A percentile compares a stretch with the other conserved stretches of the same genome.
Conservation (phyloP, 2,113 vertebrate genomes). For the Oncorhynchus mykiss region DNA sequence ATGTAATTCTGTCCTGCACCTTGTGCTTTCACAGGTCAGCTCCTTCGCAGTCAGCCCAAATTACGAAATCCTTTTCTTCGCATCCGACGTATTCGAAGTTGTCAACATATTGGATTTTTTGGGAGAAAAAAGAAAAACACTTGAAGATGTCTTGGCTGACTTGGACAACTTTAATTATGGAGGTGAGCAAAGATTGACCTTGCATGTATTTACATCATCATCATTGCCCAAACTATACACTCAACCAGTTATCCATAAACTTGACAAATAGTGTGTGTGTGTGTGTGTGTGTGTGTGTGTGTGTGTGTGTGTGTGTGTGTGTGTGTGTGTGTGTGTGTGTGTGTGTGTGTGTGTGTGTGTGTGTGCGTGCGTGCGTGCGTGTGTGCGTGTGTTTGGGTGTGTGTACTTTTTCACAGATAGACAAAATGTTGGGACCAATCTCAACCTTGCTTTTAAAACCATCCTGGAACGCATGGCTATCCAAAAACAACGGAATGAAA, state of each 20-base stretch:
- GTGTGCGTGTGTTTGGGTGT: neutral
- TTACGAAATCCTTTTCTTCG: constrained; percentile 72
- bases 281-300: neutral
- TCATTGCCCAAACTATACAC: neutral
- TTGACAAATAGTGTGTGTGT: neutral
- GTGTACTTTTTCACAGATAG: constrained; percentile 21
- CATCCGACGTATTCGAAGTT: constrained; percentile 44
- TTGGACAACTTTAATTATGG: constrained; percentile 19
- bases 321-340: neutral
- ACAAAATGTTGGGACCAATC: constrained; percentile 63
- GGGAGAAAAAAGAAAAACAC: rapidly evolving
- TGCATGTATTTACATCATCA: neutral
- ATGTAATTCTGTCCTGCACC: neutral
- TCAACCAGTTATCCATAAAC: neutral
- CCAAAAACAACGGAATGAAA: neutral
- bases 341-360: neutral
- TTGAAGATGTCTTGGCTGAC: rapidly evolving
- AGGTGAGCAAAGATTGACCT: constrained; percentile 40
- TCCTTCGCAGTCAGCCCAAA: constrained; percentile 66
- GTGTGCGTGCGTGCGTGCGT: neutral
- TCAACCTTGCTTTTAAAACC: constrained; percentile 45
- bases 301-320: neutral
- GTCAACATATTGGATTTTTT: constrained; percentile 55
- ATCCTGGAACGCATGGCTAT: constrained; percentile 51
- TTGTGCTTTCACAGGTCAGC: constrained; percentile 63